phyloP scores from a whole-genome alignment of 2,797 vertebrate species.

The Australoheros facetus region DNA sequence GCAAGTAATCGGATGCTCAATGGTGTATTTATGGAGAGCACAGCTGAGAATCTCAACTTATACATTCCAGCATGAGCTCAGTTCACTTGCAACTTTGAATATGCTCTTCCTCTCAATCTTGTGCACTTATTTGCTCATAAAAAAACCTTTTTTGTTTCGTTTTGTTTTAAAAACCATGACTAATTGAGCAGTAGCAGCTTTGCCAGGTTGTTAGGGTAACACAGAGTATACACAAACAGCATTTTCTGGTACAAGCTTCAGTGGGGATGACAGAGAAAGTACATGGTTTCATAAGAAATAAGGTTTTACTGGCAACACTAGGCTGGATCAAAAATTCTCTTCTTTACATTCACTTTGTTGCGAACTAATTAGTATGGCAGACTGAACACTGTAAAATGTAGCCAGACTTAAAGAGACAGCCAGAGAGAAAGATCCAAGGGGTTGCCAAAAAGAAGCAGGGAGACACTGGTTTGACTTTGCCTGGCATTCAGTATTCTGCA shows the following conservation, averaged over 20 bases:
- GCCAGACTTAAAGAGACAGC: conserved; percentile 25
- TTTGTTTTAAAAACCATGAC: conserved; percentile 38
- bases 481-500: conserved; percentile 61
- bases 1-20: conserved; percentile 51
- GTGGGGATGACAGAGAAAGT: conserved; percentile 46
- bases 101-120: conserved; percentile 5
- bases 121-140: conserved; percentile 10
- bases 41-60: conserved; percentile 56
- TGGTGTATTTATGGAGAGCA: conserved; percentile 47
- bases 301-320: conserved; percentile 32
- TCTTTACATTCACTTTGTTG: conserved; percentile 70
- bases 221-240: conserved; percentile 64
- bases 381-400: conserved; percentile 52
- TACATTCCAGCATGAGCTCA: conserved; percentile 9
- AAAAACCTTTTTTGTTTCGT: not conserved
- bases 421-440: conserved; percentile 10
- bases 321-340: conserved; percentile 38
- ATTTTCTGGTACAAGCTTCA: conserved; percentile 42
- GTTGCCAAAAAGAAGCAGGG: conserved; percentile 57
- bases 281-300: conserved; percentile 37
- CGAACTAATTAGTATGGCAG: conserved; percentile 72
- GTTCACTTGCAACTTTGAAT: conserved; percentile 22
- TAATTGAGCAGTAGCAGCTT: conserved; percentile 51
- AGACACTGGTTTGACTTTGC: conserved; percentile 51
- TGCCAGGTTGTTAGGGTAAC: conserved; percentile 78